Percentiles rank a stretch among this genome's conserved stretches.
Evolutionary conservation across 2,888 invertebrate species (phyloP).

Genomic region (Dryadula phaetusa): DNA sequence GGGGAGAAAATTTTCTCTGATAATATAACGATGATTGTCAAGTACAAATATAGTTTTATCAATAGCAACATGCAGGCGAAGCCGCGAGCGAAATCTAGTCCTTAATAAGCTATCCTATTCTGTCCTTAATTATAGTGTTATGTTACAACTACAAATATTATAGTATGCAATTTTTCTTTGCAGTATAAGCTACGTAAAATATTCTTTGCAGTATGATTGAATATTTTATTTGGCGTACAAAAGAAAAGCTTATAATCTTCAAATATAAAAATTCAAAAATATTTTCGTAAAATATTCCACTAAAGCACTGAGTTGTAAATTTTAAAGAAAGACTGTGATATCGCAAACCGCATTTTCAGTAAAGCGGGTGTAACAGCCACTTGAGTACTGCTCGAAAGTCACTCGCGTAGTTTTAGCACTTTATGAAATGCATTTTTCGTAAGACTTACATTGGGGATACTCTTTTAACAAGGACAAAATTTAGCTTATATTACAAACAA

Average conservation of each 20-base stretch:
- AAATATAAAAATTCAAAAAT: neutral
- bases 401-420: conserved; percentile 38
- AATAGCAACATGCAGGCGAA: too few relatives aligned
- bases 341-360: conserved; percentile 29
- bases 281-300: conserved; percentile 11
- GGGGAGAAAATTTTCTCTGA: too few relatives aligned
- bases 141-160: too few relatives aligned
- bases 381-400: conserved; percentile 40
- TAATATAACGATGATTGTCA: too few relatives aligned
- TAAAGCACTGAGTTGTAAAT: conserved; percentile 25
- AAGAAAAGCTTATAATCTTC: neutral
- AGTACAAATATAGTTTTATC: too few relatives aligned
- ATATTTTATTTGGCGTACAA: neutral
- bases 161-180: neutral
- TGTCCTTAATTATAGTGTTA: too few relatives aligned
- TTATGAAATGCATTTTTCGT: conserved; percentile 52
- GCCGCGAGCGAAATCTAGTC: too few relatives aligned
- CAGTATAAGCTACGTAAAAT: neutral
- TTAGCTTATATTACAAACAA: neutral
- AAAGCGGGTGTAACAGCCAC: conserved; percentile 35
- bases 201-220: neutral
- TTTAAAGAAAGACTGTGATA: conserved; percentile 27
- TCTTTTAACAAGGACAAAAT: conserved; percentile 11
- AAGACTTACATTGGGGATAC: conserved; percentile 44
- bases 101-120: too few relatives aligned